These are phyloP conservation scores for Gymnoscopelus microlampas DNA, from an alignment of 2,797 vertebrate species.

Conservation along the genomic window DNA sequence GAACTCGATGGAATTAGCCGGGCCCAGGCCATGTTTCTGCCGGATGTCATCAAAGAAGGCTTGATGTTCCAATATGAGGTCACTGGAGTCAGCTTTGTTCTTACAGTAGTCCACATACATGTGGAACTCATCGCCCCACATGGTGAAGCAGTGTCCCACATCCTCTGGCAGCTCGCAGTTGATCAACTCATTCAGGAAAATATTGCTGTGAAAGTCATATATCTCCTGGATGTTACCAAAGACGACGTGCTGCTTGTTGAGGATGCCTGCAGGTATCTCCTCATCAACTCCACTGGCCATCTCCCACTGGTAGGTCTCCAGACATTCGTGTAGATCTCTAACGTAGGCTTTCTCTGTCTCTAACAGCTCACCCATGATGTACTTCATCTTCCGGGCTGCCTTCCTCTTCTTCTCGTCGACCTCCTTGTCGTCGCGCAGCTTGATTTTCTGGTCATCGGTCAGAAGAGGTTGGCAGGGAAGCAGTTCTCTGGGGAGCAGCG, in stretches of 20 bases:
- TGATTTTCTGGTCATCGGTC: slow-evolving; percentile 89
- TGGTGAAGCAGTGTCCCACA: slow-evolving; percentile 98
- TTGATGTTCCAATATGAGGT: slow-evolving; percentile 96
- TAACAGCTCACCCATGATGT: slow-evolving; percentile 97
- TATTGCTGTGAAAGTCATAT: too few species aligned
- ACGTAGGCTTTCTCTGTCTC: slow-evolving; percentile 98
- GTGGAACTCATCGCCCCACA: slow-evolving; percentile 98
- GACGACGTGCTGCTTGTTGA: too few species aligned
- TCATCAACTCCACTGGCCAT: too few species aligned
- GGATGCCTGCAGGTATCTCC: too few species aligned
- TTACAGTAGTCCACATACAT: slow-evolving; percentile 99
- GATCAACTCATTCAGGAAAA: slow-evolving; percentile 97
- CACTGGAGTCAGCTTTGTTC: slow-evolving; percentile 98
- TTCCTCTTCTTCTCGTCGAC: slow-evolving; percentile 98
- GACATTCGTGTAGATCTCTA: slow-evolving; percentile 94
- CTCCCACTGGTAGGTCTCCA: too few species aligned
- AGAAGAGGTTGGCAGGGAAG: slow-evolving; percentile 90
- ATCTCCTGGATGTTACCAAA: too few species aligned
- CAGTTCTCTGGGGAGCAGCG: too few species aligned
- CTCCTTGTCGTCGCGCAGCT: slow-evolving; percentile 87
- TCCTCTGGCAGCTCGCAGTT: slow-evolving; percentile 98
- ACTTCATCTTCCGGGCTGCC: slow-evolving; percentile 97
- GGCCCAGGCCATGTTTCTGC: slow-evolving; percentile 87
- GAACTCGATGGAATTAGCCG: slow-evolving; percentile 96
- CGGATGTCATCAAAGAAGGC: slow-evolving; percentile 98